Base-by-base conservation (phyloP, 2,113 vertebrate species). In the Choloepus hoffmanni region DNA sequence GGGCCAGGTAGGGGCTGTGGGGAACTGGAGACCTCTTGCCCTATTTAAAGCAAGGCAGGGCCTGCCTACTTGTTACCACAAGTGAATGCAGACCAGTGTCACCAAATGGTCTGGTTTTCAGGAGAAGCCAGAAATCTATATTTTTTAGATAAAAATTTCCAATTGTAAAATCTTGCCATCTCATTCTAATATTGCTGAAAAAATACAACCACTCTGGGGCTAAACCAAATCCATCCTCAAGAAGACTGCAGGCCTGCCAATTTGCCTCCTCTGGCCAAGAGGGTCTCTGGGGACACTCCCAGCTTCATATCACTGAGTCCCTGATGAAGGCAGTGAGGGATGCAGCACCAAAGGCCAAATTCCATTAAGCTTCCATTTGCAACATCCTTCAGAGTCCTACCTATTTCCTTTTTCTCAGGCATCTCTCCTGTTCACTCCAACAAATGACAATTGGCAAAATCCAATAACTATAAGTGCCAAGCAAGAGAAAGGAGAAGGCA, bases 81-180 rank as follows among this genome's bases (percentile, higher is more conserved):
- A 16, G 55, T 18, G n/a, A n/a, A 77, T 21, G 2, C 33, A 89
- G 18, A 50, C 12, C 7, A 45, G 18, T 14, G 55, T 24, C 50
- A 58, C 58, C 36, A 85, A 86, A 88, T 24, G 28, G 7, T 55
- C 62, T 55, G 33, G 9, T 79, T 74, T 67, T 63, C 18, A 68
- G 74, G 26, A 92, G 70, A 63, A 84, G 85, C 65, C 81, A 95
- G 88, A 58, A 93, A 90, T 87, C 28, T 43, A 21, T 53, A 81
- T 62, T 95, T 84, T 63, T 10, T 53, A 53, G 13, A 81, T 62
- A 16, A 36, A 43, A 92, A 77, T 18, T 43, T 55, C 72, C 43
- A 77, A 36, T 36, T 70, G 90, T 77, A 79, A 92, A 88, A 84
- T 60, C 43, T 73, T 94, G 62, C 81, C 63, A 79, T 94, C 76